These are phyloP conservation scores for Tipula unca DNA, from an alignment of 2,888 invertebrate genomes.

Conservation along the genomic window DNA sequence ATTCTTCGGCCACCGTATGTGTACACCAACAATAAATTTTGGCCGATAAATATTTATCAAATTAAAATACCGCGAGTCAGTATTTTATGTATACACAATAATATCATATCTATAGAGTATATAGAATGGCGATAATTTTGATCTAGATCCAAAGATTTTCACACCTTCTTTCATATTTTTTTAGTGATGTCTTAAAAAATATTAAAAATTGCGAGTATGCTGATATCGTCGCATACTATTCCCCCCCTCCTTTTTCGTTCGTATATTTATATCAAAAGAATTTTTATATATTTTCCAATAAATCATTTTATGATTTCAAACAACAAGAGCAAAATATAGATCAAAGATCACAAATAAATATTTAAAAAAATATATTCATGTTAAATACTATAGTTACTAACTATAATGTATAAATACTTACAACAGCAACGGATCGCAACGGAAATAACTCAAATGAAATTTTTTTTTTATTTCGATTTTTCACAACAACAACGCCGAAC, in stretches of 20 bases:
- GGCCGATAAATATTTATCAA: background rate
- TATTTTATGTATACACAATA: background rate
- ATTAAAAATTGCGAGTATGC: background rate
- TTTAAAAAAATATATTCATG: background rate
- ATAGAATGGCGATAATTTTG: background rate
- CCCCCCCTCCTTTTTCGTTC: background rate
- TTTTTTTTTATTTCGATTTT: background rate
- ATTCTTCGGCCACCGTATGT: background rate
- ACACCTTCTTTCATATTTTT: background rate
- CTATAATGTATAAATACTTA: background rate
- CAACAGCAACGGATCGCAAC: background rate
- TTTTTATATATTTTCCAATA: background rate
- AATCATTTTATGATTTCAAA: slow-evolving; percentile 14
- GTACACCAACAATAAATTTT: background rate
- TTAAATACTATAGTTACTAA: background rate
- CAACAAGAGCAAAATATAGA: background rate
- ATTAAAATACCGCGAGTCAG: background rate
- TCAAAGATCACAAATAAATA: background rate
- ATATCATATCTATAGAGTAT: no score
- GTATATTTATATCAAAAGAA: background rate
- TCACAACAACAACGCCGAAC: background rate
- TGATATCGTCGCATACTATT: background rate
- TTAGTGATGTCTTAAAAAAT: background rate
- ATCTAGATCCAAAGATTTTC: background rate
- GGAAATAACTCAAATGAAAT: background rate